A percentile compares a stretch with the other conserved stretches of the same genome.
phyloP scores from a whole-genome alignment of 2,888 invertebrate genomes.

The Ophioninae sp. region DNA sequence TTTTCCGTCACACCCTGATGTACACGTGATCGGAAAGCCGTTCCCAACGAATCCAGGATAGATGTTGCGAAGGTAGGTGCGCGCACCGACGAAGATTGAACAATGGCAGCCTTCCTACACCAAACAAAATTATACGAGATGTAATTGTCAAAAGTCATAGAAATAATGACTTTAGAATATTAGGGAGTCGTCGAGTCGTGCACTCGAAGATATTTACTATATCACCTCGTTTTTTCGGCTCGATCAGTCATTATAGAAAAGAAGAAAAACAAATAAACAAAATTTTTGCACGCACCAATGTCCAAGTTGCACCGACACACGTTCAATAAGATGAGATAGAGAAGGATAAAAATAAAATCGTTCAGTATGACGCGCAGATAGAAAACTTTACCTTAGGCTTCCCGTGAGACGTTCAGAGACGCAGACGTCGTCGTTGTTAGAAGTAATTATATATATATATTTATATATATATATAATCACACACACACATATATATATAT shows the following conservation, averaged over 20 bases:
- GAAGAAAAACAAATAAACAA: constrained; percentile 7
- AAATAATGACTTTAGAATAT: constrained; percentile 39
- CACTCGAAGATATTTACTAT: constrained; percentile 36
- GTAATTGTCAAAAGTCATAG: constrained; percentile 22
- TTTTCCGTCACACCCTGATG: neutral
- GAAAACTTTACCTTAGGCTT: constrained; percentile 51
- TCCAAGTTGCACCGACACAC: constrained; percentile 54
- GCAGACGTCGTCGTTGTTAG: constrained; percentile 44
- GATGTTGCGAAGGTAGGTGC: neutral
- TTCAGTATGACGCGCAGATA: constrained; percentile 42
- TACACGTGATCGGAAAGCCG: neutral
- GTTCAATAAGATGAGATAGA: constrained; percentile 32
- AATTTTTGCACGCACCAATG: constrained; percentile 56
- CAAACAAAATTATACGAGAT: constrained; percentile 7
- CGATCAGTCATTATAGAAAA: constrained; percentile 9
- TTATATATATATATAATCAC: constrained; percentile 35
- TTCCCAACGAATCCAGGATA: neutral
- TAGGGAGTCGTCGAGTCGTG: constrained; percentile 33
- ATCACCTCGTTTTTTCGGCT: constrained; percentile 50
- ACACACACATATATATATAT: constrained; percentile 28
- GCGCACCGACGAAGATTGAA: neutral
- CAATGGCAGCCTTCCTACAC: constrained; percentile 14
- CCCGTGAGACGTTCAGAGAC: constrained; percentile 37
- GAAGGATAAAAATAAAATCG: constrained; percentile 7
- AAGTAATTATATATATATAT: constrained; percentile 27